These are phyloP conservation scores for Bettongia penicillata DNA, from an alignment of 2,113 vertebrate species.

Conservation along the genomic window DNA sequence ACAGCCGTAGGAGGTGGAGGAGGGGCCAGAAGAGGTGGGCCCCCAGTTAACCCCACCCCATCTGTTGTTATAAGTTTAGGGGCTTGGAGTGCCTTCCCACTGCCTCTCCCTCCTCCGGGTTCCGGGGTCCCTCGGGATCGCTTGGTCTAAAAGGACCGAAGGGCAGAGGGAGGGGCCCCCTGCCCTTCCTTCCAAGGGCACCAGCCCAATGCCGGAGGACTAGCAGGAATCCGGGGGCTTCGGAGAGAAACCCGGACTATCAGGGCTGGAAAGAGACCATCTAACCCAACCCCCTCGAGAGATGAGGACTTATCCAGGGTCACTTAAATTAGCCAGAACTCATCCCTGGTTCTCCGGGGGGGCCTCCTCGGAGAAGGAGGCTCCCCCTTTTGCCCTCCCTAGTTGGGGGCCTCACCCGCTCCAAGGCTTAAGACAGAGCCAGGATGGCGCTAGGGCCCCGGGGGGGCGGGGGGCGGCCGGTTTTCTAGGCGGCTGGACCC, in stretches of 20 bases:
- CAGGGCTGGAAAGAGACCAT: neutral
- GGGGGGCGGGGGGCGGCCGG: neutral
- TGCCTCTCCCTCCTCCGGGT: neutral
- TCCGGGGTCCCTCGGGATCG: neutral
- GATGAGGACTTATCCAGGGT: neutral
- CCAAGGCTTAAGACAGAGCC: neutral
- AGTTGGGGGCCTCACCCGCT: rapidly evolving
- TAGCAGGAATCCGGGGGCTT: neutral
- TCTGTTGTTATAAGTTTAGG: neutral
- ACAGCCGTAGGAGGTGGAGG: neutral
- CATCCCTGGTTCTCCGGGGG: neutral
- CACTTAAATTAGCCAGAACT: neutral
- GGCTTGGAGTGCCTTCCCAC: neutral
- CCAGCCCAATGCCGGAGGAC: neutral
- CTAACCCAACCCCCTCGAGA: neutral
- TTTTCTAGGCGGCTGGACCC: constrained; percentile 38
- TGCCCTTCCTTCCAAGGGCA: neutral
- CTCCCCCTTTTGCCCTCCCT: neutral
- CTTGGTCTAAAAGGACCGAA: neutral
- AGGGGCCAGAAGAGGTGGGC: neutral
- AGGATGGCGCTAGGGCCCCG: constrained; percentile 30
- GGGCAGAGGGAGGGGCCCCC: neutral
- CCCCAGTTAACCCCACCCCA: neutral
- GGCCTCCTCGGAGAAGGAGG: too few relatives aligned
- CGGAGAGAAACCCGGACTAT: neutral